Conservation (phyloP, 1,140 invertebrate species). For the Drosophila fuyamai region DNA sequence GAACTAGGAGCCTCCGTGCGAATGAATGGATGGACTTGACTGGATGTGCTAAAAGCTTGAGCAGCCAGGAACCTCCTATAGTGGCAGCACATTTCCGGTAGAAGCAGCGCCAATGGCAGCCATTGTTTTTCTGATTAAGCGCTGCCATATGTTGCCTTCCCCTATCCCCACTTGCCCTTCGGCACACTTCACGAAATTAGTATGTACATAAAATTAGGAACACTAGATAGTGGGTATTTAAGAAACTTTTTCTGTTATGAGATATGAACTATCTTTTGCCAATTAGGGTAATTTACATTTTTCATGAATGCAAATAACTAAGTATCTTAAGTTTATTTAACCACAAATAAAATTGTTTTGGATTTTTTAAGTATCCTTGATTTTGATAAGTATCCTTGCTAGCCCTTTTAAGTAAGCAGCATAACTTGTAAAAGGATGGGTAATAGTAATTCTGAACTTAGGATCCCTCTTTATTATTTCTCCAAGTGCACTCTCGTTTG, state of each 20-base stretch:
- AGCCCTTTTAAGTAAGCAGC: too few relatives aligned
- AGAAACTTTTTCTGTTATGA: too few relatives aligned
- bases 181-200: slow-evolving; percentile 15
- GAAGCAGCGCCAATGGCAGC: slow-evolving; percentile 38
- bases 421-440: too few relatives aligned
- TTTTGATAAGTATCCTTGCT: too few relatives aligned
- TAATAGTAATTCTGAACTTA: too few relatives aligned
- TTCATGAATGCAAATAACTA: too few relatives aligned
- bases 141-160: slow-evolving; percentile 59
- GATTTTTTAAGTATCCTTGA: too few relatives aligned
- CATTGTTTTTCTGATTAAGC: slow-evolving; percentile 71
- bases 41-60: slow-evolving; percentile 40
- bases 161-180: slow-evolving; percentile 8
- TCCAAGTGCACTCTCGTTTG: neutral
- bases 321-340: too few relatives aligned
- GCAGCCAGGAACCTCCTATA: slow-evolving; percentile 15
- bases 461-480: neutral
- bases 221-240: too few relatives aligned
- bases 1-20: slow-evolving; percentile 5
- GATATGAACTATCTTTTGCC: too few relatives aligned
- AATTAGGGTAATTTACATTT: too few relatives aligned
- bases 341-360: too few relatives aligned
- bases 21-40: slow-evolving; percentile 30
- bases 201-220: neutral
- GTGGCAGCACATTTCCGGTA: slow-evolving; percentile 61